A percentile compares a stretch with the other conserved stretches of the same genome.
phyloP scores from a whole-genome alignment of 2,888 invertebrate species.

The Pheosia tremula region DNA sequence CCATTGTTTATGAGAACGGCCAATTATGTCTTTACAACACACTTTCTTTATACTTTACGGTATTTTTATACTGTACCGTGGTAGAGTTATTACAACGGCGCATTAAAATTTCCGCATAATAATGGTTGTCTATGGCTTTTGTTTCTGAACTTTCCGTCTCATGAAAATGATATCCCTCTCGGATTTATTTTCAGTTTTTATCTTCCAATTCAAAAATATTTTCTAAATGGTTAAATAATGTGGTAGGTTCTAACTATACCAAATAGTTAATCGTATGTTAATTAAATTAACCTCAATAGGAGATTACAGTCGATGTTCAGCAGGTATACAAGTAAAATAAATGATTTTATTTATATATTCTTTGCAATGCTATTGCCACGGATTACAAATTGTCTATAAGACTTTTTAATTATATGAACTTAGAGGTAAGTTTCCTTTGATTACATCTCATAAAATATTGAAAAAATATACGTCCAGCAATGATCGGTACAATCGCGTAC shows the following conservation, averaged over 20 bases:
- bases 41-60: conserved; percentile 61
- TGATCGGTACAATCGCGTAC: conserved; percentile 32
- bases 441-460: neutral
- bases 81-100: conserved; percentile 21
- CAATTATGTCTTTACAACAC: conserved; percentile 75
- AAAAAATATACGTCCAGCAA: neutral
- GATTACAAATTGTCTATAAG: too few species aligned
- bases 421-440: neutral
- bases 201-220: too few species aligned
- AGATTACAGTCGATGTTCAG: too few species aligned
- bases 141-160: conserved; percentile 9
- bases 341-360: too few species aligned
- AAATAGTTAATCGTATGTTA: too few species aligned
- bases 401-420: too few species aligned
- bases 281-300: too few species aligned
- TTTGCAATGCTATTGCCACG: too few species aligned
- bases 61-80: conserved; percentile 33
- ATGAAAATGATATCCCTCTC: neutral
- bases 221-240: too few species aligned
- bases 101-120: conserved; percentile 20
- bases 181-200: too few species aligned
- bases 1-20: conserved; percentile 74
- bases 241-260: too few species aligned
- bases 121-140: conserved; percentile 8
- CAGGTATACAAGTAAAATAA: too few species aligned